Evolutionary conservation across 2,888 invertebrate genomes (phyloP).

Genomic region (Ethmia dodecea): DNA sequence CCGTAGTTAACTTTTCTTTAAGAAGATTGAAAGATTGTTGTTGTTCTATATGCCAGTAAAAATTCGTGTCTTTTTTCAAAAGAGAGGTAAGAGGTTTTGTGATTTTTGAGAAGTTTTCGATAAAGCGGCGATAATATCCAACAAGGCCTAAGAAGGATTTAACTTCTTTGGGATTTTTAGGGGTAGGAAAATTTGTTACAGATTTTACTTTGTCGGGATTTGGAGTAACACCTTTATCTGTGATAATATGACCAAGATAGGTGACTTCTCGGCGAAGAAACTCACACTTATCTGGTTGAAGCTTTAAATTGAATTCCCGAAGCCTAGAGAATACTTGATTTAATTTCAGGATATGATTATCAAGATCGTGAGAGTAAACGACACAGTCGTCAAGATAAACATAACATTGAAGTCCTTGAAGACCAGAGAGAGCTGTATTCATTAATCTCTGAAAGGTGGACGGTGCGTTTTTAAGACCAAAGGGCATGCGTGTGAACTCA

Average conservation of each 20-base stretch:
- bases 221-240: conserved; percentile 25
- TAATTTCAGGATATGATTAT: conserved; percentile 12
- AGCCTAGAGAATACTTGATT: conserved; percentile 11
- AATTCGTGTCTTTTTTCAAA: not conserved
- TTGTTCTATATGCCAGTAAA: conserved; percentile 8
- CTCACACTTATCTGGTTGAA: conserved; percentile 16
- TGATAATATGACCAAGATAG: conserved; percentile 27
- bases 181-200: conserved; percentile 5
- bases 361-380: conserved; percentile 10
- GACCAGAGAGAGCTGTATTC: conserved; percentile 10
- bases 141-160: conserved; percentile 5
- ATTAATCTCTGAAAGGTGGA: conserved; percentile 13
- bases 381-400: conserved; percentile 14
- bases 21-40: conserved; percentile 9
- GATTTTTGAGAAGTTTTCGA: conserved; percentile 2
- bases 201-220: conserved; percentile 18
- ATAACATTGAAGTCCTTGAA: conserved; percentile 13
- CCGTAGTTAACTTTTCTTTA: conserved; percentile 6
- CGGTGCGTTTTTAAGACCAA: conserved; percentile 12
- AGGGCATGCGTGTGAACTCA: conserved; percentile 11
- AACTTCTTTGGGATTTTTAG: conserved; percentile 4
- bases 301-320: conserved; percentile 9
- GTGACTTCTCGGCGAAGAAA: conserved; percentile 10
- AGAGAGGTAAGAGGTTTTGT: conserved; percentile 1
- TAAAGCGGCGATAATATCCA: conserved; percentile 5